Conservation (phyloP, 2,113 vertebrate genomes). For the Andinoacara biseriatus region DNA sequence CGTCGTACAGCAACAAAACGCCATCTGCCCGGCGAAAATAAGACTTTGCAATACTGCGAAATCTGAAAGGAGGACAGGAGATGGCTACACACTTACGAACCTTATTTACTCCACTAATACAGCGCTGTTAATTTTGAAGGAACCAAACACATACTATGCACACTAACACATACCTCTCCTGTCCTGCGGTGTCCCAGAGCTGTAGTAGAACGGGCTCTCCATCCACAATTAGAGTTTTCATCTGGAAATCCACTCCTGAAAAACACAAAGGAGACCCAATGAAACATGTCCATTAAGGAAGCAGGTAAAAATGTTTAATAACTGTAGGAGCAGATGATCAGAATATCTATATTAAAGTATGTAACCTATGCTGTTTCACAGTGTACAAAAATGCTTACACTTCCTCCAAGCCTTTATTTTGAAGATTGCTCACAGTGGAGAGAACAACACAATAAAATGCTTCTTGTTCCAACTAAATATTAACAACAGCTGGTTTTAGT, state of each 20-base stretch:
- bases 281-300: not conserved
- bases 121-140: not conserved
- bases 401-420: not conserved
- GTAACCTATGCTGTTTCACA: not conserved
- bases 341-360: not conserved
- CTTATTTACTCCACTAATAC: not conserved
- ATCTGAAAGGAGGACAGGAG: constrained; percentile 75
- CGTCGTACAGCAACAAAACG: constrained; percentile 91
- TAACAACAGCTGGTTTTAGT: not conserved
- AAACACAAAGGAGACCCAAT: constrained; percentile 23
- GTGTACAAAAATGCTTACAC: not conserved
- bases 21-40: constrained; percentile 96
- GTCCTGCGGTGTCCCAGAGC: constrained; percentile 95
- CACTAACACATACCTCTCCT: constrained; percentile 86
- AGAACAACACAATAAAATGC: not conserved
- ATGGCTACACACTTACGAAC: not conserved
- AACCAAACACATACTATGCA: not conserved
- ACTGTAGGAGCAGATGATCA: not conserved
- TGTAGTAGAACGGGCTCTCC: constrained; percentile 90
- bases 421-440: not conserved
- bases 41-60: constrained; percentile 96
- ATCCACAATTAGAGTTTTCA: constrained; percentile 94
- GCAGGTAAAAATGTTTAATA: not conserved
- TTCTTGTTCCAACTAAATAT: not conserved
- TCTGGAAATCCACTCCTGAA: constrained; percentile 95